Evolutionary conservation across 2,113 vertebrate species (phyloP).

Genomic region (Lates calcarifer): DNA sequence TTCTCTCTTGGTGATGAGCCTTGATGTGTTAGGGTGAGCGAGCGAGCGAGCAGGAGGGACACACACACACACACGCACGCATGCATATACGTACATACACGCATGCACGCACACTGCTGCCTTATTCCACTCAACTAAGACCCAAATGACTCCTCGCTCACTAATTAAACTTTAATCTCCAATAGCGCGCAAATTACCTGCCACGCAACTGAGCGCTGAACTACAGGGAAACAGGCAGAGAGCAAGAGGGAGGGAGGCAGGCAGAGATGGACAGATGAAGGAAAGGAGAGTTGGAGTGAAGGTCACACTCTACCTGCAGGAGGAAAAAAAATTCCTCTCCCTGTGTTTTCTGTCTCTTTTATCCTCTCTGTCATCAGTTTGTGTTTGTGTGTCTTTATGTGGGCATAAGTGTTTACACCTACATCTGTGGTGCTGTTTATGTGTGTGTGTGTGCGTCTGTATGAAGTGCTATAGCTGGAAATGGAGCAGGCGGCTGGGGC

Average conservation of each 20-base stretch:
- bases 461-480: slow-evolving; percentile 46
- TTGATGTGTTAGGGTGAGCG: slow-evolving; percentile 73
- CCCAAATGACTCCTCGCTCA: slow-evolving; percentile 84
- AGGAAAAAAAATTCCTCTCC: slow-evolving; percentile 25
- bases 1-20: slow-evolving; percentile 75
- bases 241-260: slow-evolving; percentile 23
- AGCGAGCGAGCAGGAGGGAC: slow-evolving; percentile 50
- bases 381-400: slow-evolving; percentile 31
- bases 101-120: slow-evolving; percentile 45
- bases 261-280: slow-evolving; percentile 61
- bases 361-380: slow-evolving; percentile 22
- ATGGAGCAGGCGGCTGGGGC: slow-evolving; percentile 69
- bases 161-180: slow-evolving; percentile 89
- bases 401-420: slow-evolving; percentile 24
- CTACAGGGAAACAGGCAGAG: slow-evolving; percentile 62
- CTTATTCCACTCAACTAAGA: slow-evolving; percentile 83
- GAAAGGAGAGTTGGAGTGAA: slow-evolving; percentile 79
- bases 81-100: slow-evolving; percentile 25
- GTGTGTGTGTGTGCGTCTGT: background rate
- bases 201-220: slow-evolving; percentile 79
- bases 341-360: slow-evolving; percentile 18
- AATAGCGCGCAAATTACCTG: slow-evolving; percentile 86
- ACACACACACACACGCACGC: slow-evolving; percentile 29
- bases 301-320: slow-evolving; percentile 80
- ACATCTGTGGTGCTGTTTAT: slow-evolving; percentile 31